Conservation (phyloP, 2,113 vertebrate species). For the Arvicanthis niloticus region DNA sequence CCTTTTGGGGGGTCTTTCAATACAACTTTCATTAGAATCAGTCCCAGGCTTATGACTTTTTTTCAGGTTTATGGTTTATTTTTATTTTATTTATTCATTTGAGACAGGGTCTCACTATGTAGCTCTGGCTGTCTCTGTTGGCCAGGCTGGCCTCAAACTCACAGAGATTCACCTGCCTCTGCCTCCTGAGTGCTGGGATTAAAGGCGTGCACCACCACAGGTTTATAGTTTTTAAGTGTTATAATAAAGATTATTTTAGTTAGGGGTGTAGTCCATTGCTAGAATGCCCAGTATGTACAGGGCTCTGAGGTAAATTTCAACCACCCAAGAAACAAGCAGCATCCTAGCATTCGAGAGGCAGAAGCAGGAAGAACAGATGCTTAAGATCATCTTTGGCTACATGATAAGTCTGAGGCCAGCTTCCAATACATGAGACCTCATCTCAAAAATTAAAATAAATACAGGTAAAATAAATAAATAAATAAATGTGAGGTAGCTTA, state of each 20-base stretch:
- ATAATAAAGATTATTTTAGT: neutral
- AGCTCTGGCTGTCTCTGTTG: neutral
- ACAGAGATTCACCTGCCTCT: neutral
- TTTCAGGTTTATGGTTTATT: neutral
- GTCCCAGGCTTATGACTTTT: neutral
- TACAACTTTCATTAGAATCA: neutral
- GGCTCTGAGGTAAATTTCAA: neutral
- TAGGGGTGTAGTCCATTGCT: neutral
- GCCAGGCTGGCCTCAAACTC: neutral
- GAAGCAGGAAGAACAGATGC: neutral
- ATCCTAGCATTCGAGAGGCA: neutral
- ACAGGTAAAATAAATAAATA: neutral
- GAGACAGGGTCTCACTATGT: neutral
- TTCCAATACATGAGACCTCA: neutral
- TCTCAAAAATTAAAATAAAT: neutral
- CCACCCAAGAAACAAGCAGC: neutral
- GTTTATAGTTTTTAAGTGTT: neutral
- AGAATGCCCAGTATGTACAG: neutral
- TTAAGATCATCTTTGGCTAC: neutral
- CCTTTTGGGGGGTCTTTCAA: too few species aligned
- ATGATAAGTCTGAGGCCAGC: neutral
- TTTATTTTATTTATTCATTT: neutral
- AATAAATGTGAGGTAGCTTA: neutral
- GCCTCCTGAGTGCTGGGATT: neutral
- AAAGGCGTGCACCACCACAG: neutral